These are phyloP conservation scores for Megatriorchis doriae DNA, from an alignment of 2,113 vertebrate species.

Conservation along the genomic window DNA sequence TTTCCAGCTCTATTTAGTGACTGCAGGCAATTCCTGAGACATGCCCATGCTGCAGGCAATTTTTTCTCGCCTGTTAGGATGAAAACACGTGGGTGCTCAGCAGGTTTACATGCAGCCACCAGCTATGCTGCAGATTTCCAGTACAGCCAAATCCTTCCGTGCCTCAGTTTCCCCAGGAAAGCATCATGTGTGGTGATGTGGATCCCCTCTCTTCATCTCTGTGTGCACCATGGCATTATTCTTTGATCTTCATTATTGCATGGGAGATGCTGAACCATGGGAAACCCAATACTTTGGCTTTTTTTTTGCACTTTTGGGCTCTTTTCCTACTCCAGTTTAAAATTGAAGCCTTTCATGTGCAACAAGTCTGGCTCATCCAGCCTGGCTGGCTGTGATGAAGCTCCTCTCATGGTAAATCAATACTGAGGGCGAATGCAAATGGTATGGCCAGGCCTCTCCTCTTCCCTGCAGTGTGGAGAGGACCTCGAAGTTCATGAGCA, in stretches of 20 bases:
- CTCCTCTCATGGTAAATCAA: neutral
- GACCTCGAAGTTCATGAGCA: neutral
- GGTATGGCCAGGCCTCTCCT: rapidly evolving
- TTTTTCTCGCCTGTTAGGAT: neutral
- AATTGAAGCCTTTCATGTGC: neutral
- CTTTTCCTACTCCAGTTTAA: neutral
- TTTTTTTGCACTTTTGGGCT: neutral
- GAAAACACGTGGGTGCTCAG: neutral
- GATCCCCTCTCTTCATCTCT: neutral
- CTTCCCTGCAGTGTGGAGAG: neutral
- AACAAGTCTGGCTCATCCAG: neutral
- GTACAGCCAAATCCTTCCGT: neutral
- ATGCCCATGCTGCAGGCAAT: neutral
- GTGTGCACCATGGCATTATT: rapidly evolving
- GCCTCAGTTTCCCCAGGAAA: neutral
- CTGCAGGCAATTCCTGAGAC: neutral
- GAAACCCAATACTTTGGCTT: neutral
- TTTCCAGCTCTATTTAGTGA: neutral
- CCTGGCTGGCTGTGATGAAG: neutral
- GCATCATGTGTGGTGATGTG: rapidly evolving
- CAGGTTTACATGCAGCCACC: rapidly evolving
- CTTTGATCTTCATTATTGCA: too few species aligned
- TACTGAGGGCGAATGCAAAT: neutral
- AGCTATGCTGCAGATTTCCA: neutral
- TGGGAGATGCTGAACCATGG: neutral